Evolutionary conservation across 2,888 invertebrate species (phyloP).

Genomic region (Protonemura montana): DNA sequence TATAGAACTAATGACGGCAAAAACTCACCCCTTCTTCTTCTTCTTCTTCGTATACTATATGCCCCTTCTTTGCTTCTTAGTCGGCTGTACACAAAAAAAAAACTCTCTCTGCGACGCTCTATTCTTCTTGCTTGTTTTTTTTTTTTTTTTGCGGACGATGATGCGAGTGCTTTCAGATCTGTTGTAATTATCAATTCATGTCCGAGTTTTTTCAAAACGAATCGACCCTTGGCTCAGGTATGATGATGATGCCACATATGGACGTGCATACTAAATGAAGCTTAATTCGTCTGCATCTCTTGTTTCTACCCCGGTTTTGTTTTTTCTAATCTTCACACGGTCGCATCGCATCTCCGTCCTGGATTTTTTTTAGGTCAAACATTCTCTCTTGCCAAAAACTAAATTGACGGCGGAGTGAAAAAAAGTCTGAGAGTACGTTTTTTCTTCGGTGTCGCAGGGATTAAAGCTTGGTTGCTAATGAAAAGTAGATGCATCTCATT

Average conservation of each 20-base stretch:
- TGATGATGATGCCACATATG: neutral
- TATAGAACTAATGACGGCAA: conserved; percentile 45
- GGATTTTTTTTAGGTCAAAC: neutral
- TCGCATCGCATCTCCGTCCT: neutral
- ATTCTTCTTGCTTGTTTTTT: conserved; percentile 41
- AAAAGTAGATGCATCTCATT: neutral
- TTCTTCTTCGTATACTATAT: neutral
- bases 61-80: conserved; percentile 25
- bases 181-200: conserved; percentile 40
- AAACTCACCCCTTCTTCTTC: conserved; percentile 38
- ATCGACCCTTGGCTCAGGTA: conserved; percentile 30
- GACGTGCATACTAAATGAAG: conserved; percentile 33
- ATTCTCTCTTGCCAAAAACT: neutral
- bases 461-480: neutral
- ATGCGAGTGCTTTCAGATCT: neutral
- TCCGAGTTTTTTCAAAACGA: conserved; percentile 30
- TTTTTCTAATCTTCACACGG: conserved; percentile 39
- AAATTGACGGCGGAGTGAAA: neutral
- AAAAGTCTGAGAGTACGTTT: neutral
- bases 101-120: conserved; percentile 25
- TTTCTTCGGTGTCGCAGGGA: neutral
- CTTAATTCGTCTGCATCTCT: conserved; percentile 24
- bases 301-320: conserved; percentile 26
- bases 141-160: conserved; percentile 30
- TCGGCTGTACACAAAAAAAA: neutral